Conservation (phyloP, 2,113 vertebrate species). For the Gymnorhina tibicen region DNA sequence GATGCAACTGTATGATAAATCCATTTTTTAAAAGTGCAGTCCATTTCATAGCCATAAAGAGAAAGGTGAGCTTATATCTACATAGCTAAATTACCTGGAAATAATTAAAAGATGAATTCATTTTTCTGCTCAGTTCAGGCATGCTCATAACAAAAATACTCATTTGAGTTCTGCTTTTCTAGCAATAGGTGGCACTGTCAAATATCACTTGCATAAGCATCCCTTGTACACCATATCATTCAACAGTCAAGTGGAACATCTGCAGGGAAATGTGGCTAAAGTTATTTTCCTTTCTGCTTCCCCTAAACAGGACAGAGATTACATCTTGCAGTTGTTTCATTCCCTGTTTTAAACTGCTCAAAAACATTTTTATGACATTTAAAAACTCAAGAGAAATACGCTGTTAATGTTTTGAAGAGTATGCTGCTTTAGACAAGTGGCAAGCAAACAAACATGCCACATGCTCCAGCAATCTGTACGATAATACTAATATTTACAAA, state of each 20-base stretch:
- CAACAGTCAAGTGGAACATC: background rate
- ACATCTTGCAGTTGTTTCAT: background rate
- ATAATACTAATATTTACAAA: background rate
- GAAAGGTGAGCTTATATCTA: background rate
- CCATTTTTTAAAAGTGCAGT: background rate
- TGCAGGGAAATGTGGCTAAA: background rate
- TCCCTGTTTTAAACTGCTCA: background rate
- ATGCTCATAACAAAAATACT: background rate
- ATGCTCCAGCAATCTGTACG: background rate
- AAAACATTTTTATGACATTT: background rate
- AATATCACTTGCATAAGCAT: background rate
- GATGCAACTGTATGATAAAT: background rate
- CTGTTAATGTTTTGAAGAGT: background rate
- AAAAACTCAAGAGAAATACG: background rate
- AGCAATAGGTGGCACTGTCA: constrained; percentile 57
- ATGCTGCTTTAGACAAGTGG: background rate
- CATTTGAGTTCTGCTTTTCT: background rate
- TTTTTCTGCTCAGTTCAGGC: background rate
- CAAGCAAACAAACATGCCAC: background rate
- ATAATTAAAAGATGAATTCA: background rate
- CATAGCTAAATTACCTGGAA: background rate
- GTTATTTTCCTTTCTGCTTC: constrained; percentile 3
- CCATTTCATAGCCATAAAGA: background rate
- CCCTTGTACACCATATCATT: background rate
- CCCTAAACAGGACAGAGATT: background rate